Evolutionary conservation across 2,113 vertebrate genomes (phyloP), one percentile per base, ranked within the genome.

Genomic region (Canis aureus): DNA sequence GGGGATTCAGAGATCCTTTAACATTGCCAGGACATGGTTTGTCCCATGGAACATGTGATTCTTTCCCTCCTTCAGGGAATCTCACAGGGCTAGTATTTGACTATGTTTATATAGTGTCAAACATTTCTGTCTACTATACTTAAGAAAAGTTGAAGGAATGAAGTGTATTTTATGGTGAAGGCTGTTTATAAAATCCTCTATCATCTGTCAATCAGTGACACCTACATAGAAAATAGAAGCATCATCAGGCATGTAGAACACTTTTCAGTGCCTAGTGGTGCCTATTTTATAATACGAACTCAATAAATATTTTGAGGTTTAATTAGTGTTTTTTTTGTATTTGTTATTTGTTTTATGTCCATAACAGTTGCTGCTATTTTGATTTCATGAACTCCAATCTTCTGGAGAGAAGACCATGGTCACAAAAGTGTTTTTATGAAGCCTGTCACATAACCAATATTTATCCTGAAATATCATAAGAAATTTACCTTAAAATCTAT

Each of bases 341-440:
- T 94, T 60, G 43, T 98, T 91, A 88, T 94, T 60, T 82, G 51
- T 49, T 78, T 73, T 96, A 83, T 64, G 55, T 43, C 35, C 95
- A 51, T 67, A 96, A 85, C 81, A 62, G 38, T 88, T 94, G 35
- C 59, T 96, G 23, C 32, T 80, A 76, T 88, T 53, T 97, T 88
- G 67, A 49, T 96, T 95, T 96, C 71, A 92, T 95, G 92, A 23
- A 66, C 49, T 89, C 64, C 64, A 90, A 93, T 84, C 43, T 94
- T 92, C 79, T 80, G 73, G 67, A 92, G 88, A 89, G 78, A 93
- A 55, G 94, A 92, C 73, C 53, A 35, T 71, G 64, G 84, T 95
- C 71, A 79, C 78, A 76, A 86, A 95, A 76, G 2, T 64, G 15
- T 85, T 96, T 96, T 97, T 69, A 76, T 38, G 35, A 91, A 88